A percentile compares a stretch with the other conserved stretches of the same genome.
Evolutionary conservation across 2,888 invertebrate genomes (phyloP).

Genomic region (Acleris laterana): DNA sequence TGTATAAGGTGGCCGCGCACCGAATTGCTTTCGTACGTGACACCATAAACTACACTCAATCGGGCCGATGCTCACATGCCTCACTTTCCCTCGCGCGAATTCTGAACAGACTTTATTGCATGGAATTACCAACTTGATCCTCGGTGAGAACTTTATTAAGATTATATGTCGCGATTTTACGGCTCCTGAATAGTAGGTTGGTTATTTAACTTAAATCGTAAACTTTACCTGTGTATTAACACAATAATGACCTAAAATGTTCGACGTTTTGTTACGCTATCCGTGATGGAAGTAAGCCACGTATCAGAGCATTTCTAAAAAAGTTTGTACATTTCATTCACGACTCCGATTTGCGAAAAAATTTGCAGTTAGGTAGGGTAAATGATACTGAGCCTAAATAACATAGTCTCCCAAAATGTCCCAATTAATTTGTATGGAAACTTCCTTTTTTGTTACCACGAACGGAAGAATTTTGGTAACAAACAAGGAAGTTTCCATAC

Average conservation of each 20-base stretch:
- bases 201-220: background rate
- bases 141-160: constrained; percentile 6
- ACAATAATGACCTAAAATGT: background rate
- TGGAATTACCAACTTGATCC: constrained; percentile 23
- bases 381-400: no score
- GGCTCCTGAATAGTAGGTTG: background rate
- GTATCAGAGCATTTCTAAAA: no score
- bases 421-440: no score
- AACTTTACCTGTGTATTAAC: background rate
- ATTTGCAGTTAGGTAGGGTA: no score
- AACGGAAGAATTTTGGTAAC: no score
- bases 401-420: no score
- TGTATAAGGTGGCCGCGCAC: constrained; percentile 9
- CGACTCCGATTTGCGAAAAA: no score
- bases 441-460: no score
- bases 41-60: constrained; percentile 60
- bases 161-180: background rate
- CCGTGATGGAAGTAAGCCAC: constrained; percentile 12
- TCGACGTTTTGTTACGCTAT: background rate
- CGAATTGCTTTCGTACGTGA: constrained; percentile 59
- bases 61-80: constrained; percentile 50
- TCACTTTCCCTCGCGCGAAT: constrained; percentile 58
- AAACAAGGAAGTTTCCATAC: no score
- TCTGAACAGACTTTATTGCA: constrained; percentile 20
- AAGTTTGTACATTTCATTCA: no score